Evolutionary conservation across 2,888 invertebrate genomes (phyloP).

Genomic region (Drosophila setosimentum): DNA sequence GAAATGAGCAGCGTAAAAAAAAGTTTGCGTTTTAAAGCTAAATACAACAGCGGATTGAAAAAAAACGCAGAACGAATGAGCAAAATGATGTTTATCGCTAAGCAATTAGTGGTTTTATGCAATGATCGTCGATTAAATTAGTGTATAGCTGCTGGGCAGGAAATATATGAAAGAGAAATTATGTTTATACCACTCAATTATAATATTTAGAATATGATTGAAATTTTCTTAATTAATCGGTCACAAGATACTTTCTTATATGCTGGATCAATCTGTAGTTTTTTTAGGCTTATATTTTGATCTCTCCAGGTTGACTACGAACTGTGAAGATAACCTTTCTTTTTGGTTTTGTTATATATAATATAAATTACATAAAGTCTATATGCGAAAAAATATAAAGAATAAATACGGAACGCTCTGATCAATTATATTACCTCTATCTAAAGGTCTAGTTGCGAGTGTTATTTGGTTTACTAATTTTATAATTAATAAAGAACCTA

Average conservation of each 20-base stretch:
- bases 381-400: rapidly evolving
- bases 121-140: background rate
- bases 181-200: too few species aligned
- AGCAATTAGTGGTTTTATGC: background rate
- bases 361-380: background rate
- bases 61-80: background rate
- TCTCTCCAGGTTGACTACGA: background rate
- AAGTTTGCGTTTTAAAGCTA: background rate
- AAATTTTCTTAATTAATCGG: too few species aligned
- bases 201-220: too few species aligned
- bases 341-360: background rate
- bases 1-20: conserved; percentile 40
- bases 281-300: background rate
- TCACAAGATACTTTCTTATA: background rate
- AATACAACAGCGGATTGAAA: background rate
- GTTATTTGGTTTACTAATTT: background rate
- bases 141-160: background rate
- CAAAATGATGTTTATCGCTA: background rate
- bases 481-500: rapidly evolving
- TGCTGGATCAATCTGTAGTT: background rate
- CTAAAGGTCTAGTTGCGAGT: rapidly evolving
- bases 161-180: background rate
- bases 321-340: rapidly evolving
- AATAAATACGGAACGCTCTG: background rate
- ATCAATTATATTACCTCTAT: background rate